A percentile compares a stretch with the other conserved stretches of the same genome.
Evolutionary conservation across 2,113 vertebrate genomes (phyloP).

Genomic region (Notiomystis cincta): DNA sequence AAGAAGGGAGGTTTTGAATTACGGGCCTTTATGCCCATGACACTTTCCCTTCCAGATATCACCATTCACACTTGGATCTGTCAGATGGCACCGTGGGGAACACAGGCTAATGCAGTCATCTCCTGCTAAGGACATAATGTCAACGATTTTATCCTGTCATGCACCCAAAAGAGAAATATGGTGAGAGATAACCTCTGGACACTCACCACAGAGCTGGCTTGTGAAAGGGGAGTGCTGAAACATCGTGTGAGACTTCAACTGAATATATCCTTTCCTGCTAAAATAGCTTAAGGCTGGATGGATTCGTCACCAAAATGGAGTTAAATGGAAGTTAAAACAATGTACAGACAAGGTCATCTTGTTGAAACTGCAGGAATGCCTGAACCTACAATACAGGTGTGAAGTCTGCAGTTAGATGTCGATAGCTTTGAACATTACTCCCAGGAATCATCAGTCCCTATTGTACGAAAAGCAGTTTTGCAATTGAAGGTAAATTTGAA

Average conservation of each 20-base stretch:
- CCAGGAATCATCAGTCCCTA: background rate
- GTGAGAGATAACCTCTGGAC: conserved; percentile 2
- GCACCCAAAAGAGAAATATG: background rate
- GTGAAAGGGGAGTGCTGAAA: background rate
- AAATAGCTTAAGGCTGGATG: background rate
- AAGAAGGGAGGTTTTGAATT: background rate
- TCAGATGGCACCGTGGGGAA: background rate
- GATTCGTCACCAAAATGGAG: background rate
- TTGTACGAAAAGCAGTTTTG: background rate
- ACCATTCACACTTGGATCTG: background rate
- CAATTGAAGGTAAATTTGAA: background rate
- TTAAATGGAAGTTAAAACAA: background rate
- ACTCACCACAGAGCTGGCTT: background rate
- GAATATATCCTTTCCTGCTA: background rate
- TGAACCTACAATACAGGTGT: accelerated
- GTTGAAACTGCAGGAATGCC: background rate
- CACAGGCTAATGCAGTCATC: background rate
- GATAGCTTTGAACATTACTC: background rate
- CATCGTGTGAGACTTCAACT: background rate
- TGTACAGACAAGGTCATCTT: background rate
- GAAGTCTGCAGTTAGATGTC: background rate
- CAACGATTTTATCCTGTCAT: background rate
- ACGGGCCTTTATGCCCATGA: background rate
- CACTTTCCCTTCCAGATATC: background rate
- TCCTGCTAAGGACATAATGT: background rate